A percentile compares a stretch with the other conserved stretches of the same genome.
Evolutionary conservation across 2,888 invertebrate species (phyloP).

Genomic region (Lagria hirta): DNA sequence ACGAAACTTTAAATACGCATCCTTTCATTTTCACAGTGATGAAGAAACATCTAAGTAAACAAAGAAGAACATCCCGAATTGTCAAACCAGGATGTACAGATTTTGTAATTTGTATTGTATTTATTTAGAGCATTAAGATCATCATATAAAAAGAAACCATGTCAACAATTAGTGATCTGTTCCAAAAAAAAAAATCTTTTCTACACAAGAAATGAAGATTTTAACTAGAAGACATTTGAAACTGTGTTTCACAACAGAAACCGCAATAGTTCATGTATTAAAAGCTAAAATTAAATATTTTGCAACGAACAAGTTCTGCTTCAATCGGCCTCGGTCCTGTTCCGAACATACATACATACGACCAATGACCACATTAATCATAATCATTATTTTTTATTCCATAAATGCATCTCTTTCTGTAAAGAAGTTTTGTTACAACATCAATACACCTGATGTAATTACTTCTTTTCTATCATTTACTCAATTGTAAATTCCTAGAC

Average conservation of each 20-base stretch:
- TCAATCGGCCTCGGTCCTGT: slow-evolving; percentile 20
- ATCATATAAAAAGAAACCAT: slow-evolving; percentile 2
- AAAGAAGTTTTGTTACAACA: too few species aligned
- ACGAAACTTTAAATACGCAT: too few species aligned
- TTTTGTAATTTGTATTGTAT: slow-evolving; percentile 6
- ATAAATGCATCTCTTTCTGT: slow-evolving; percentile 10
- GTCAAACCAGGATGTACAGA: not conserved
- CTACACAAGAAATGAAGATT: not conserved
- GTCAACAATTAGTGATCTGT: not conserved
- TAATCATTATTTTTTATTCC: slow-evolving; percentile 16
- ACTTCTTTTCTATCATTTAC: too few species aligned
- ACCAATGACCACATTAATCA: slow-evolving; percentile 18
- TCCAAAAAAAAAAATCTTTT: not conserved
- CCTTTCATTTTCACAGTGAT: too few species aligned
- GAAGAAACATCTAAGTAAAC: not conserved
- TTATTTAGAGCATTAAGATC: slow-evolving; percentile 12
- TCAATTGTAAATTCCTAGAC: too few species aligned
- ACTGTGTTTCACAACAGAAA: slow-evolving; percentile 16
- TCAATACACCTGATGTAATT: too few species aligned
- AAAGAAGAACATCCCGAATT: not conserved
- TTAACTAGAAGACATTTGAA: slow-evolving; percentile 10
- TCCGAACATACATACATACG: too few species aligned
- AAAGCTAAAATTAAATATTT: slow-evolving; percentile 26
- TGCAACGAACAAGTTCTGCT: slow-evolving; percentile 27
- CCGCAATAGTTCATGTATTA: slow-evolving; percentile 26